Conservation (phyloP, 2,113 vertebrate genomes). For the Pao palembangensis region DNA sequence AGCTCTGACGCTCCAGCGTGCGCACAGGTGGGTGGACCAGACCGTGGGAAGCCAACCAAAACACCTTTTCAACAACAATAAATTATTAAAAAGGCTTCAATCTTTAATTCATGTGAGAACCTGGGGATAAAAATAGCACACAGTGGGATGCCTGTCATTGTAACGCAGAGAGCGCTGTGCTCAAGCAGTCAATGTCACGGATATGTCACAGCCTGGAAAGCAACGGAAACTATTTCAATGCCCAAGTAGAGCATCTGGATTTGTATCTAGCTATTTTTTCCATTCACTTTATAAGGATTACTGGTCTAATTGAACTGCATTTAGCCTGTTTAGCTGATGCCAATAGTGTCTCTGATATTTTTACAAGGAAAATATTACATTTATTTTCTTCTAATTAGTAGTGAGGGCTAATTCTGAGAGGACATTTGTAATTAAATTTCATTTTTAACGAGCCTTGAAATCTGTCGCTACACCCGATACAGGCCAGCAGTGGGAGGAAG, state of each 20-base stretch:
- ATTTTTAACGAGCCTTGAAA: no score
- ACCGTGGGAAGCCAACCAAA: slow-evolving; percentile 47
- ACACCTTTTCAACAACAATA: slow-evolving; percentile 61
- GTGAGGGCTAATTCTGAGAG: no score
- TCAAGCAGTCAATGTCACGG: slow-evolving; percentile 27
- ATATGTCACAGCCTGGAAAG: background rate
- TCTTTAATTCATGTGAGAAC: slow-evolving; percentile 69
- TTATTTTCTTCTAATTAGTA: no score
- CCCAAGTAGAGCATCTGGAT: background rate
- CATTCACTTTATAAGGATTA: background rate
- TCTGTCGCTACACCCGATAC: no score
- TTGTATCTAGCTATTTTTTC: background rate
- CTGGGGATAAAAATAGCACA: slow-evolving; percentile 52
- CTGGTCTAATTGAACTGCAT: no score
- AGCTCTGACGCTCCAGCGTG: slow-evolving; percentile 43
- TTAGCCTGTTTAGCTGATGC: no score
- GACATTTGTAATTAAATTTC: no score
- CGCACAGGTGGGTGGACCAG: slow-evolving; percentile 50
- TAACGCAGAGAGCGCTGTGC: slow-evolving; percentile 21
- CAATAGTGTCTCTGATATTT: no score
- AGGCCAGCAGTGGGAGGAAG: no score
- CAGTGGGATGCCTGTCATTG: slow-evolving; percentile 11
- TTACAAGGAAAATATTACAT: no score
- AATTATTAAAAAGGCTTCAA: slow-evolving; percentile 67
- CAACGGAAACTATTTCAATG: slow-evolving; percentile 11